These are phyloP conservation scores for Rhopalosiphum nymphaeae DNA, from an alignment of 2,888 invertebrate species.

Conservation along the genomic window DNA sequence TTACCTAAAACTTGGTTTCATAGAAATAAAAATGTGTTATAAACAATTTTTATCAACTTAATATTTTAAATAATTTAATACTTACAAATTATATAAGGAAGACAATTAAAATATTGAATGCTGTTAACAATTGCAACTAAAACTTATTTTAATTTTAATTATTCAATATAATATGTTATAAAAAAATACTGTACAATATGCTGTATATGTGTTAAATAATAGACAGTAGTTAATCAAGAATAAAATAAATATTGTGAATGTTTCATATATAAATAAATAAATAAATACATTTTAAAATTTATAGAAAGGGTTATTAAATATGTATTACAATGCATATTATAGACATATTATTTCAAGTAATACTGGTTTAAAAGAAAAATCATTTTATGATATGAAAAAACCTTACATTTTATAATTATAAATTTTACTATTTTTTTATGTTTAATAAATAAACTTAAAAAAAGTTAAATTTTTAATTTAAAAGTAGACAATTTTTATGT, in stretches of 20 bases:
- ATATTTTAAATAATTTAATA: constrained; percentile 6
- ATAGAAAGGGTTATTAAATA: background rate
- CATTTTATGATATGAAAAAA: background rate
- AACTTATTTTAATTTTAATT: background rate
- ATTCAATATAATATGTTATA: background rate
- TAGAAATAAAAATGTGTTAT: constrained; percentile 5
- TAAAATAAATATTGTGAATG: background rate
- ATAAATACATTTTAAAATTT: background rate
- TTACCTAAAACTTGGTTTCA: background rate
- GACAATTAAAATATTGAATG: constrained; percentile 38
- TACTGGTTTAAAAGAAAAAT: background rate
- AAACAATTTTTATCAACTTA: constrained; percentile 28
- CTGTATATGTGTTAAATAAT: background rate
- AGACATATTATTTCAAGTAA: background rate
- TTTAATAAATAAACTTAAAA: no score
- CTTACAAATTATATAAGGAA: constrained; percentile 23
- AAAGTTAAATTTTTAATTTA: background rate
- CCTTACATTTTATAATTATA: background rate
- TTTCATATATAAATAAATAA: background rate
- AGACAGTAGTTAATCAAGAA: background rate
- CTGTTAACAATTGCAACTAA: constrained; percentile 29
- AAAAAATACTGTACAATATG: background rate
- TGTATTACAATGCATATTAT: background rate
- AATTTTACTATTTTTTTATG: background rate
- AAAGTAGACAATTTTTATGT: background rate